Conservation (phyloP, 2,797 vertebrate genomes). For the Erithacus rubecula region DNA sequence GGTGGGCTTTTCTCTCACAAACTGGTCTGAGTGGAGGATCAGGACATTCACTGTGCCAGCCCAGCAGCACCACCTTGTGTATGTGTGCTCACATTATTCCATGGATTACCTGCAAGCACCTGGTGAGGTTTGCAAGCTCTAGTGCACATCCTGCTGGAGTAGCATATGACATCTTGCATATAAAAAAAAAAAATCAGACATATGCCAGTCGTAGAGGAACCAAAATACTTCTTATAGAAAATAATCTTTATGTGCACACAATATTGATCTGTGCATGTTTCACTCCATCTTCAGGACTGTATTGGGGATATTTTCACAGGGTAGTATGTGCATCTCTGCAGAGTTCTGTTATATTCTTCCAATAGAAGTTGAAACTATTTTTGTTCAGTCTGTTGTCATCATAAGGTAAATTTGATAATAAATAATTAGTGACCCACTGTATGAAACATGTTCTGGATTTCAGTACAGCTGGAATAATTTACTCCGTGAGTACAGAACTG, state of each 20-base stretch:
- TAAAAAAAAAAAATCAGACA: neutral
- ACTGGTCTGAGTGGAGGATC: neutral
- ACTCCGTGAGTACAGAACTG: neutral
- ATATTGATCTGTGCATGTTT: neutral
- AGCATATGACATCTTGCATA: neutral
- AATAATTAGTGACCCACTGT: neutral
- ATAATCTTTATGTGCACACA: neutral
- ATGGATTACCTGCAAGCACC: neutral
- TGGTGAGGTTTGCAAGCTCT: neutral
- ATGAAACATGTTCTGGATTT: neutral
- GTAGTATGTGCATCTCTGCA: neutral
- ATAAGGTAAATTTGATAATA: neutral
- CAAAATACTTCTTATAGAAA: neutral
- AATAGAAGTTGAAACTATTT: neutral
- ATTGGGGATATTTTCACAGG: neutral
- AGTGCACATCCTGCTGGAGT: rapidly evolving
- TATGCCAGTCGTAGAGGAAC: neutral
- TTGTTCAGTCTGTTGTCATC: neutral
- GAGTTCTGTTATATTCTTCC: neutral
- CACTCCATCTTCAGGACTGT: neutral
- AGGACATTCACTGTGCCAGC: neutral
- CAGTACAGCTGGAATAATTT: neutral
- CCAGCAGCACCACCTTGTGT: constrained; percentile 60
- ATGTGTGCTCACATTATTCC: neutral
- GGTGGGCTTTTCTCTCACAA: neutral